Conservation (phyloP, 2,888 invertebrate genomes). For the Orchestes rusci region DNA sequence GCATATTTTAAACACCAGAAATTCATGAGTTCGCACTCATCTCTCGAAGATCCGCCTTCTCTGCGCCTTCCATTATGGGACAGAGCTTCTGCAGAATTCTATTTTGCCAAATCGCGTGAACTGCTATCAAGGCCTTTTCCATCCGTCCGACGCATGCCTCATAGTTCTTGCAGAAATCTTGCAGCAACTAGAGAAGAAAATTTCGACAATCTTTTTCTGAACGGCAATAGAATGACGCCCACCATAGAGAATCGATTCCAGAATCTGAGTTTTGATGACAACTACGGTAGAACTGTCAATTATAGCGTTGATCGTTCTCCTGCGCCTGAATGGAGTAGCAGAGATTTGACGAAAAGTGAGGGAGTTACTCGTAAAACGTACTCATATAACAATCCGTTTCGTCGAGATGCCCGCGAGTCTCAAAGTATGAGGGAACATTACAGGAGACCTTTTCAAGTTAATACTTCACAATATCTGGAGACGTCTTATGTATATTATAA, state of each 20-base stretch:
- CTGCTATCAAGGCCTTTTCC: slow-evolving; percentile 54
- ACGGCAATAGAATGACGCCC: slow-evolving; percentile 20
- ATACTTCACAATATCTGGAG: slow-evolving; percentile 33
- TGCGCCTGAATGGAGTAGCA: slow-evolving; percentile 37
- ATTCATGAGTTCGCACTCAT: slow-evolving; percentile 45
- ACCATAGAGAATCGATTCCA: slow-evolving; percentile 34
- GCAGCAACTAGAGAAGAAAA: slow-evolving; percentile 14
- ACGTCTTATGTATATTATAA: slow-evolving; percentile 38
- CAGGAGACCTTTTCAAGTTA: slow-evolving; percentile 25
- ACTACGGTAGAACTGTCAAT: slow-evolving; percentile 22
- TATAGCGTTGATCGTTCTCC: slow-evolving; percentile 28
- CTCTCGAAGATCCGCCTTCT: slow-evolving; percentile 45
- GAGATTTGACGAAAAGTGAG: slow-evolving; percentile 43
- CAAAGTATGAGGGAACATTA: slow-evolving; percentile 19
- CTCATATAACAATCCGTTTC: slow-evolving; percentile 24
- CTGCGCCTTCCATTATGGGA: slow-evolving; percentile 61
- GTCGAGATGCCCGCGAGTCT: slow-evolving; percentile 24
- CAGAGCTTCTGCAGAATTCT: slow-evolving; percentile 66
- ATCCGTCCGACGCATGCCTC: slow-evolving; percentile 31
- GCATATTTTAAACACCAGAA: slow-evolving; percentile 13
- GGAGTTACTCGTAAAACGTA: slow-evolving; percentile 43
- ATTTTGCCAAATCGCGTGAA: slow-evolving; percentile 65
- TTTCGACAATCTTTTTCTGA: slow-evolving; percentile 17
- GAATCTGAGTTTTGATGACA: slow-evolving; percentile 36
- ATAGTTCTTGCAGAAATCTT: slow-evolving; percentile 41